Evolutionary conservation across 2,797 vertebrate genomes (phyloP).

Genomic region (Sebastes alutus): DNA sequence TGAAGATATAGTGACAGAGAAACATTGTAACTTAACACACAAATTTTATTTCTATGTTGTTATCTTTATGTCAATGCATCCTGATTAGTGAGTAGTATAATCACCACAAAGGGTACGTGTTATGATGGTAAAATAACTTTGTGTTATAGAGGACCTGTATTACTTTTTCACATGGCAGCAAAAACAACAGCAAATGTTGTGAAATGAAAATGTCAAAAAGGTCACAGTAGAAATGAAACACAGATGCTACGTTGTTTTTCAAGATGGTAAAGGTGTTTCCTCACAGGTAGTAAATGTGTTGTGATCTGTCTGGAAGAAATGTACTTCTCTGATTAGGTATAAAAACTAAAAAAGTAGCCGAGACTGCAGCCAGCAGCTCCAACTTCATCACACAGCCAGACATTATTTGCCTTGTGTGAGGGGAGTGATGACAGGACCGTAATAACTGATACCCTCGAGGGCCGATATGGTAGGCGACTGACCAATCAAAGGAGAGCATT

Average conservation of each 20-base stretch:
- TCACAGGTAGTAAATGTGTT: neutral
- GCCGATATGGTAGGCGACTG: neutral
- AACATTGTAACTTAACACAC: neutral
- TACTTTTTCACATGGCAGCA: neutral
- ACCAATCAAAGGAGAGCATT: neutral
- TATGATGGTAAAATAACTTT: neutral
- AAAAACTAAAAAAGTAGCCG: neutral
- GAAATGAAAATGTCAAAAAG: neutral
- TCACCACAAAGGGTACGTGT: neutral
- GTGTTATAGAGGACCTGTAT: neutral
- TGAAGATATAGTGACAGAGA: neutral
- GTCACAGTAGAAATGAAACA: neutral
- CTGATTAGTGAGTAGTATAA: neutral
- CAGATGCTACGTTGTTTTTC: neutral
- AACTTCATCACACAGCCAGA: neutral
- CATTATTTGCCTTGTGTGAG: neutral
- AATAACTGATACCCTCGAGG: conserved; percentile 12
- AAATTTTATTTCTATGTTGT: neutral
- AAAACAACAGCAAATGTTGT: neutral
- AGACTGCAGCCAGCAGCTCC: neutral
- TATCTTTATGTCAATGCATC: neutral
- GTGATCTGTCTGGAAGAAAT: neutral
- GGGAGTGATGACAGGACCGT: conserved; percentile 5
- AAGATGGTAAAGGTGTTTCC: too few relatives aligned
- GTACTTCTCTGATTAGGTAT: neutral